A percentile compares a stretch with the other conserved stretches of the same genome.
These are phyloP conservation scores for Papilio dardanus DNA, from an alignment of 1,140 invertebrate species.

Conservation along the genomic window DNA sequence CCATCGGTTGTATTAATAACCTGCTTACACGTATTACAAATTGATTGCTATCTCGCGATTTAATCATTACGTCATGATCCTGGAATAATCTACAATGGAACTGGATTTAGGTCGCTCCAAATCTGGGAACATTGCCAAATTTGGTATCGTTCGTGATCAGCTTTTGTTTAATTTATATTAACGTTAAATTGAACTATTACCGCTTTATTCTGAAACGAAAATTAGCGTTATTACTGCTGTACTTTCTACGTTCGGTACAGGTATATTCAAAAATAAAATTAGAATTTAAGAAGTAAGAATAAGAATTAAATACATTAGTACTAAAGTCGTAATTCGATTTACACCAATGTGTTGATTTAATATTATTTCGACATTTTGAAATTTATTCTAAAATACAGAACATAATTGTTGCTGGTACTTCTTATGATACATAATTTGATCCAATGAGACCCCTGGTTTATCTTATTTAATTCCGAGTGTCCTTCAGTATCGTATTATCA, in stretches of 20 bases:
- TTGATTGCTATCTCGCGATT: conserved; percentile 18
- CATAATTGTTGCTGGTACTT: no score
- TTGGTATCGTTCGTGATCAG: not conserved
- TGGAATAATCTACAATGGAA: conserved; percentile 24
- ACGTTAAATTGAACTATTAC: not conserved
- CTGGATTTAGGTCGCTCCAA: not conserved
- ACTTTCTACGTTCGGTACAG: no score
- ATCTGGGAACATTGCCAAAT: conserved; percentile 9
- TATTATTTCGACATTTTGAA: conserved; percentile 32
- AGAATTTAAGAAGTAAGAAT: no score
- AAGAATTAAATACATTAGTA: no score
- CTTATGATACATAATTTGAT: no score
- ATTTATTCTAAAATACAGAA: no score
- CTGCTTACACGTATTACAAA: not conserved
- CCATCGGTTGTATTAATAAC: conserved; percentile 32
- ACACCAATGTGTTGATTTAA: not conserved
- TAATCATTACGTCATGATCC: conserved; percentile 4
- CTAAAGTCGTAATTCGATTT: not conserved
- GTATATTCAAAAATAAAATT: no score
- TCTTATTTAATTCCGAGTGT: no score
- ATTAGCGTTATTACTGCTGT: no score
- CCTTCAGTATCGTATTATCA: no score
- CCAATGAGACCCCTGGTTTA: no score
- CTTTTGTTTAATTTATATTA: not conserved
- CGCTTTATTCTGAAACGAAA: no score